Base-by-base conservation (phyloP, 1,140 invertebrate genomes). In the Calephelis virginiensis region DNA sequence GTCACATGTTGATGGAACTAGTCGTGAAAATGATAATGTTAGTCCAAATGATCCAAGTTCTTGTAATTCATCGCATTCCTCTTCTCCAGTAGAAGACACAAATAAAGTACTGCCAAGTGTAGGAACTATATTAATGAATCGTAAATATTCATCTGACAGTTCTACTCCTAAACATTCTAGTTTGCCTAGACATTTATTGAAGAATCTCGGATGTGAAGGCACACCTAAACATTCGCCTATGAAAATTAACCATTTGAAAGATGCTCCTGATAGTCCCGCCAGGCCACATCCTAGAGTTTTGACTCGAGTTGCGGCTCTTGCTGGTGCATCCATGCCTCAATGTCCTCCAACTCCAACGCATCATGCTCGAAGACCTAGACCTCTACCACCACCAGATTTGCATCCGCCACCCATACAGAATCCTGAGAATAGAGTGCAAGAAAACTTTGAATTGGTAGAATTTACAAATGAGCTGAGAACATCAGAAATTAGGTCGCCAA, bases 301-400 rank as follows among this genome's bases (percentile, higher is more conserved):
- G 8, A 92, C 92, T 7, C 86, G 93, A 38, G 92, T 94, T 65
- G 93, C 82, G 56, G 93, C 75, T 66, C 79, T 77, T 68, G 86
- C 70, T 65, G 88, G 81, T 0, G 50, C 83, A 5, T 77, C 78
- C 5, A 73, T 82, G 8, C 85, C 85, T 0, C 89, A 90, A 70
- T 97, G 96, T 81, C 96, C 95, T 8, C 96, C 96, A 0, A 97
- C 96, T 0, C 96, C 96, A 0, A 97, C 96, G 0, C 96, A 97
- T 86, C 95, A 96, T 77, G 95, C 95, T 8, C 92, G 95, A 53
- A 92, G 93, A 48, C 92, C 93, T 47, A 89, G 93, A 63, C 91
- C 91, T 0, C 49, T 86, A 40, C 89, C 90, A 5, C 85, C 90
- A 0, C 75, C 88, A 1, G 92, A 93, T 64, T 77, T 93, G 37